Evolutionary conservation across 2,113 vertebrate genomes (phyloP).

Genomic region (Microcebus murinus): DNA sequence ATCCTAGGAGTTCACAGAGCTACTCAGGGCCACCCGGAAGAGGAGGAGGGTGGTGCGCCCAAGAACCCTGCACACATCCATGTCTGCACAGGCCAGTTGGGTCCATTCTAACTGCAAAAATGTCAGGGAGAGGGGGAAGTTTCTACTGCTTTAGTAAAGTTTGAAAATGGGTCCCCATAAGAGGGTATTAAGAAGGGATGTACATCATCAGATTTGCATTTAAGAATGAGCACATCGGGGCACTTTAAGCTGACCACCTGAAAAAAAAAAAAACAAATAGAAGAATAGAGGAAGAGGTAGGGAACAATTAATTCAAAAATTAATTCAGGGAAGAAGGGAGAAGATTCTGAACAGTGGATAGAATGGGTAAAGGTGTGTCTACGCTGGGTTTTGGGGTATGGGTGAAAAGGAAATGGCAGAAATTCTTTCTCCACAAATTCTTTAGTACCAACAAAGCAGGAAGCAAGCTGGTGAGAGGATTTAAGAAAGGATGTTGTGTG

Average conservation of each 20-base stretch:
- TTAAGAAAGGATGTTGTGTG: not conserved
- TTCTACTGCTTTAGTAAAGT: not conserved
- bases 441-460: not conserved
- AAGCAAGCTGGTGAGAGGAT: not conserved
- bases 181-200: not conserved
- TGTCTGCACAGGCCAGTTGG: not conserved
- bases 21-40: not conserved
- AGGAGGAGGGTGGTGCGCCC: not conserved
- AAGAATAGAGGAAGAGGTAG: not conserved
- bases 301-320: not conserved
- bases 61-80: not conserved
- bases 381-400: not conserved
- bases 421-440: not conserved
- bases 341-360: not conserved
- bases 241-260: not conserved
- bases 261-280: no score
- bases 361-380: not conserved
- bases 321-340: not conserved
- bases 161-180: not conserved
- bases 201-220: not conserved
- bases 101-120: not conserved
- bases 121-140: not conserved
- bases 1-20: not conserved
- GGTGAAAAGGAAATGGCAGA: not conserved
- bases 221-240: not conserved